Evolutionary conservation across 1,140 invertebrate genomes (phyloP), one percentile per base, ranked within the genome.

Genomic region (Episyrphus balteatus): DNA sequence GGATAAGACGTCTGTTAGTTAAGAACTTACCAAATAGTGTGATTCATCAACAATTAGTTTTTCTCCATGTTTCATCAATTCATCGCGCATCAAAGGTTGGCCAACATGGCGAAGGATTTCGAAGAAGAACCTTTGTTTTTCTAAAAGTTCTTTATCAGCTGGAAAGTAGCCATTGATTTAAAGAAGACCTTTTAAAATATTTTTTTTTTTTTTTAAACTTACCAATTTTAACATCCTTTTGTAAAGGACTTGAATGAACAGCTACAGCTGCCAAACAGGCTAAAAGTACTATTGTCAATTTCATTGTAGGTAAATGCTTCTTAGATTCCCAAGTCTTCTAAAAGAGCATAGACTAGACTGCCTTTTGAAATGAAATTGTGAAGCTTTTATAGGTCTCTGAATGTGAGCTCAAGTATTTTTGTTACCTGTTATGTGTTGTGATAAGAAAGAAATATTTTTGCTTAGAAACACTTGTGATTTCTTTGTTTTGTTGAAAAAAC

Each of bases 251-350:
- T 8, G 55, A 15, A 26, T 55, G 57, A 42, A 59, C 61, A 31
- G 56, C 56, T 38, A 58, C 62, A 52, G 64, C 42, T 43, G 56
- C 59, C 44, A 64, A 33, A 17, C 54, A 59, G 48, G 62, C 61
- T 55, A 64, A 44, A 44, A 65, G 59, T 40, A 46, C 58, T 31
- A 65, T 51, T 26, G 53, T 58, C 21, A 65, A 47, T 50, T 64
- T 65, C 62, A 65, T 65, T 2, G 33, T 51, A 26, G 21, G 21
- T n/a, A n/a, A n/a, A n/a, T 26, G 21, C 21, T 26, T 8, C 21
- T 26, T 8, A 3, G 21, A 26, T 26, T 26, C 21, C 8, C 3
- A 26, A 26, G 3, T 26, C 21, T 26, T 26, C 21, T 26, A 3
- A 26, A 26, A 26, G 21, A 26, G 21, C 21, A 26, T 26, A 26